Percentiles rank a stretch among this genome's conserved stretches.
Conservation (phyloP, 1,140 invertebrate species). For the Drosophila murphyi region DNA sequence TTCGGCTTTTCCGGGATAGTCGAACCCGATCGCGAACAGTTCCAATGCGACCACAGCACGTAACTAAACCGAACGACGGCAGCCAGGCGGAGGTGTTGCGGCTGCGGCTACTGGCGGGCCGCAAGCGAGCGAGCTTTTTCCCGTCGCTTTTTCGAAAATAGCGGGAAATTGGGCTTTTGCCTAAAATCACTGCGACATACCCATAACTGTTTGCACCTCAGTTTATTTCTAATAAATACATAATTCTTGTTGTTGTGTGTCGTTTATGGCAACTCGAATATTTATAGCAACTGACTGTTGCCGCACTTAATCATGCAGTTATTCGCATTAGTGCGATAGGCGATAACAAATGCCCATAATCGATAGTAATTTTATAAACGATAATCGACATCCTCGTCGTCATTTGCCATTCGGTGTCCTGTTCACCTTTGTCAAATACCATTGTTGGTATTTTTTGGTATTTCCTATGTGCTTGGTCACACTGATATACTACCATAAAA, state of each 20-base stretch:
- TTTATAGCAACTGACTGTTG: not conserved
- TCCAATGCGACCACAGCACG: constrained; percentile 27
- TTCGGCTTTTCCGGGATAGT: not conserved
- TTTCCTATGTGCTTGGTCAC: constrained; percentile 24
- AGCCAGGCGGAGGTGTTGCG: constrained; percentile 5
- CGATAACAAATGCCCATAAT: not conserved
- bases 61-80: constrained; percentile 36
- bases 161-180: constrained; percentile 15
- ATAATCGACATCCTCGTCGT: not conserved
- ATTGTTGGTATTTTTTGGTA: constrained; percentile 19
- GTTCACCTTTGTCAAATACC: not conserved
- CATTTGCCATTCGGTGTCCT: not conserved
- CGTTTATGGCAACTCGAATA: not conserved
- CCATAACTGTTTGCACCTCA: not conserved
- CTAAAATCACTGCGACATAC: not conserved
- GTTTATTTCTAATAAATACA: not conserved
- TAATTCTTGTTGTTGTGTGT: not conserved
- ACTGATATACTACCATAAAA: constrained; percentile 31
- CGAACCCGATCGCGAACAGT: constrained; percentile 32
- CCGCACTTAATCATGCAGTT: too few species aligned
- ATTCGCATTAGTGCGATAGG: not conserved
- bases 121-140: constrained; percentile 17
- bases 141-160: constrained; percentile 21
- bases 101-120: constrained; percentile 9
- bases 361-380: not conserved